Evolutionary conservation across 2,888 invertebrate species (phyloP), one percentile per base, ranked within the genome.

Genomic region (Stenoptilia bipunctidactyla): DNA sequence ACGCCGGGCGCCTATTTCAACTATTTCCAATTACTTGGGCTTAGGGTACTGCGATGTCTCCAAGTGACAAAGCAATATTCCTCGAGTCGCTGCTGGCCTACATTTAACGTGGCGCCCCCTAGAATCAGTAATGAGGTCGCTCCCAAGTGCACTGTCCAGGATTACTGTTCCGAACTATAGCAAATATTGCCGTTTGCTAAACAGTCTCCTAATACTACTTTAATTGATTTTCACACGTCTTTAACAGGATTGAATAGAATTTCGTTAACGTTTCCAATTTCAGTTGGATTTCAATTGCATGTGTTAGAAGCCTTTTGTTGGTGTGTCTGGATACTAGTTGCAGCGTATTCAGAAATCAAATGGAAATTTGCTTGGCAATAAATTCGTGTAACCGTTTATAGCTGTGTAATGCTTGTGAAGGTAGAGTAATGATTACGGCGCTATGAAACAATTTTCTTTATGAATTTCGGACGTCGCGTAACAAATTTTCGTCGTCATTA

Each of bases 31-130:
- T 83, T 82, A 82, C 79, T 80, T 71, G 71, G 72, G 74, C 76
- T 83, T 77, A 80, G 76, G 64, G 66, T 66, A 67, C 65, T 62
- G 66, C 72, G 67, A 76, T 69, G 76, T 77, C 74, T 73, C 69
- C 74, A 69, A 77, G 77, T 80, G 83, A 82, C 83, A 83, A 76
- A 79, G 80, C 82, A 82, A 83, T 83, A 82, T 82, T 79, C 77
- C 61, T 30, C n/a, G 66, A 58, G 59, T 61, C 62, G 59, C 58
- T 63, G 61, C 67, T 75, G 79, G 74, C 79, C 80, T 79, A 80
- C 73, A 80, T 80, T 82, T 73, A 74, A 69, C 70, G 71, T 62
- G 53, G 65, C 58, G 66, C 77, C 74, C 70, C 65, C 64, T 79
- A 71, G 79, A 77, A 76, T 80, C 73, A 62, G 59, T 72, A 74